A percentile compares a stretch with the other conserved stretches of the same genome.
Conservation (phyloP, 2,888 invertebrate genomes). For the Aphodius granarius region DNA sequence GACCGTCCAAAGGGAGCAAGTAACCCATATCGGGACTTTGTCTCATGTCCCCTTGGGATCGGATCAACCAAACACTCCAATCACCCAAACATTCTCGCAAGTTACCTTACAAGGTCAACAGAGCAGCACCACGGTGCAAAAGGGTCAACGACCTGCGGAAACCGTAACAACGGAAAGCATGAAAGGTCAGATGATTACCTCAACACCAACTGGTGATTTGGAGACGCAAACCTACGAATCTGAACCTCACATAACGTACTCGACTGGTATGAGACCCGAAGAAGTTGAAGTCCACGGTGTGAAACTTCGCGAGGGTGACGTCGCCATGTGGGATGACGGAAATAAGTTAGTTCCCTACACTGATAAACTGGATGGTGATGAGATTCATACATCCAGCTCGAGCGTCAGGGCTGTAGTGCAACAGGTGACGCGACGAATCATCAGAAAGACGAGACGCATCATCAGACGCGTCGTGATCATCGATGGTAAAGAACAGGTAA, state of each 20-base stretch:
- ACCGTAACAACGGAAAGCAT: conserved; percentile 65
- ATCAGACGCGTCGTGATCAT: conserved; percentile 76
- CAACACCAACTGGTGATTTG: conserved; percentile 64
- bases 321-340: conserved; percentile 48
- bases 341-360: conserved; percentile 44
- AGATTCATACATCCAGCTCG: conserved; percentile 65
- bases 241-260: conserved; percentile 62
- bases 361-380: conserved; percentile 43
- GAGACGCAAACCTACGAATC: conserved; percentile 68
- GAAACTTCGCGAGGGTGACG: conserved; percentile 53
- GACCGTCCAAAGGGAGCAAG: conserved; percentile 64
- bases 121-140: conserved; percentile 60
- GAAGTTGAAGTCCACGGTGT: conserved; percentile 49
- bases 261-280: conserved; percentile 58
- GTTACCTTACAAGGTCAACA: conserved; percentile 69
- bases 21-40: conserved; percentile 59
- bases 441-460: conserved; percentile 73
- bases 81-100: conserved; percentile 67
- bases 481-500: conserved; percentile 81
- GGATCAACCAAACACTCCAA: conserved; percentile 61
- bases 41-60: too few relatives aligned
- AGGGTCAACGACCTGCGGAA: conserved; percentile 65
- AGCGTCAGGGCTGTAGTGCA: conserved; percentile 79
- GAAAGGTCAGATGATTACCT: conserved; percentile 65
- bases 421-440: conserved; percentile 78